phyloP scores from a whole-genome alignment of 2,888 invertebrate genomes.

The Tachina fera region DNA sequence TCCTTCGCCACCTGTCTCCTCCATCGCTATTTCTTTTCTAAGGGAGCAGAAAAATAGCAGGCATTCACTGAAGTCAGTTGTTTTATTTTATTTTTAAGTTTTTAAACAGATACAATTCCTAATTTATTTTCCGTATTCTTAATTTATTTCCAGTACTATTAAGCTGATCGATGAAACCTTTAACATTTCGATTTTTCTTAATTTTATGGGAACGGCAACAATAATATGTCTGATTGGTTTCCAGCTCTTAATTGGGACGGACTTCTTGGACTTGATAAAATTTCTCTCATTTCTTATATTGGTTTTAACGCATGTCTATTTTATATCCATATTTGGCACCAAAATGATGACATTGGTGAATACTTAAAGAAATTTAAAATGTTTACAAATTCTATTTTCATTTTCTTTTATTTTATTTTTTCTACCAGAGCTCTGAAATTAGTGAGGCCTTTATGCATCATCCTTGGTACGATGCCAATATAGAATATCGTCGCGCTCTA shows the following conservation, averaged over 20 bases:
- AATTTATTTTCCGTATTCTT: not conserved
- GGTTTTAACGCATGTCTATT: slow-evolving; percentile 71
- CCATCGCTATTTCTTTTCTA: too few relatives aligned
- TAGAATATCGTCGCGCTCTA: slow-evolving; percentile 72
- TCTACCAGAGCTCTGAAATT: slow-evolving; percentile 68
- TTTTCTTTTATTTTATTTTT: not conserved
- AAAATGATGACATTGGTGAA: slow-evolving; percentile 72
- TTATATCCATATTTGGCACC: slow-evolving; percentile 72
- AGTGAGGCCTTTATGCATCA: slow-evolving; percentile 73
- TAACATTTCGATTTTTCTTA: slow-evolving; percentile 70
- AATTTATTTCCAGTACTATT: slow-evolving; percentile 54
- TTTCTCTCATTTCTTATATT: slow-evolving; percentile 72
- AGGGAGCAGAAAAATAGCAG: too few relatives aligned
- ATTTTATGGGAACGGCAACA: slow-evolving; percentile 70
- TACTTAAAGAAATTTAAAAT: not conserved
- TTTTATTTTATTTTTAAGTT: too few relatives aligned
- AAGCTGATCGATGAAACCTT: slow-evolving; percentile 70
- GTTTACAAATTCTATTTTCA: not conserved
- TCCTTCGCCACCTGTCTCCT: too few relatives aligned
- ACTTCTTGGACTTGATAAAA: slow-evolving; percentile 71
- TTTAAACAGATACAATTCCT: too few relatives aligned
- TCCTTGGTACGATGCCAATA: slow-evolving; percentile 72
- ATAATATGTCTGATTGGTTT: slow-evolving; percentile 73
- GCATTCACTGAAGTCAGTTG: too few relatives aligned
- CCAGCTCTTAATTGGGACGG: slow-evolving; percentile 71